These are phyloP conservation scores for Pelochelys cantorii DNA, from an alignment of 2,797 vertebrate genomes.

Conservation along the genomic window DNA sequence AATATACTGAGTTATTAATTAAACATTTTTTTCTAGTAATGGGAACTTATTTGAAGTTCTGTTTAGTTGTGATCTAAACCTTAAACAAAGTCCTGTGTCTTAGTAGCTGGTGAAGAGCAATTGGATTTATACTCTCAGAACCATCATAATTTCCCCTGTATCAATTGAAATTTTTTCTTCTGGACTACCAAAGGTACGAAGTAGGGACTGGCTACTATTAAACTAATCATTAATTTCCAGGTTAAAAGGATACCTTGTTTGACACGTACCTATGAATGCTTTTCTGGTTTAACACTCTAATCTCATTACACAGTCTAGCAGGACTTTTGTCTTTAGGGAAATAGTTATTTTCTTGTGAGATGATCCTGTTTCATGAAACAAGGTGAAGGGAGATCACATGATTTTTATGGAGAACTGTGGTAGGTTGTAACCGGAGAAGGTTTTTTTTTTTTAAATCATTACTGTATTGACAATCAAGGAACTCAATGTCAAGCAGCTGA, in stretches of 20 bases:
- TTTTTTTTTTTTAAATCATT: background rate
- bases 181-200: conserved; percentile 22
- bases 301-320: conserved; percentile 10
- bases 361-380: background rate
- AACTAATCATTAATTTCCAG: conserved; percentile 14
- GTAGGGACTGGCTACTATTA: background rate
- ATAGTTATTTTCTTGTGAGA: background rate
- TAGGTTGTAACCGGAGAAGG: background rate
- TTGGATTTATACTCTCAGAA: background rate
- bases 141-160: background rate
- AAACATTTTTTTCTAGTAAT: too few relatives aligned
- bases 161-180: background rate
- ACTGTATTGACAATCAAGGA: background rate
- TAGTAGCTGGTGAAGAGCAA: background rate
- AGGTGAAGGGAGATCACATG: background rate
- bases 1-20: too few relatives aligned
- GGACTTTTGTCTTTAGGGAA: conserved; percentile 1
- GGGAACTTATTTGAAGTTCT: background rate
- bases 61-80: background rate
- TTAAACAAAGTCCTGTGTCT: background rate
- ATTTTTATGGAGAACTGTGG: background rate
- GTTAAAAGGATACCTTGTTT: conserved; percentile 35
- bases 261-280: conserved; percentile 11
- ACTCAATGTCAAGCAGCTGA: background rate
- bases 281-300: conserved; percentile 13